Percentiles rank a stretch among this genome's conserved stretches.
These are phyloP conservation scores for Urosaurus nigricauda DNA, from an alignment of 2,797 vertebrate species.

Conservation along the genomic window DNA sequence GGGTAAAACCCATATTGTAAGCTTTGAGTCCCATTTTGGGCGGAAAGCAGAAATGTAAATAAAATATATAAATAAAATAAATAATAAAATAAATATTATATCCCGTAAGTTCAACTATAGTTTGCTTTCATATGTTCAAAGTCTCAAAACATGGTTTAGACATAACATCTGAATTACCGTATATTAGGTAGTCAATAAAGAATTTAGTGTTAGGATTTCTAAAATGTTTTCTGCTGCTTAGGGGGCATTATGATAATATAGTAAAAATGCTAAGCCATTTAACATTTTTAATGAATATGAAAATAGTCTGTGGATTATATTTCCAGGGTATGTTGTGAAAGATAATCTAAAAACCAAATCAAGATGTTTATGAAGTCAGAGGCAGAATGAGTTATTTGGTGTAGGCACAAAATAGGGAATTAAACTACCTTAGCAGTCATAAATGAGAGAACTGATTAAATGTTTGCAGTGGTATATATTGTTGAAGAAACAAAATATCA, in stretches of 20 bases:
- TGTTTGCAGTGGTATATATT: not conserved
- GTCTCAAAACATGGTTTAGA: not conserved
- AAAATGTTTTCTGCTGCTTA: not conserved
- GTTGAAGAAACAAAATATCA: conserved; percentile 54
- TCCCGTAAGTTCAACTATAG: too few species aligned
- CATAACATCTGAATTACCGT: not conserved
- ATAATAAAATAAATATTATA: not conserved
- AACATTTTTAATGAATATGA: conserved; percentile 32
- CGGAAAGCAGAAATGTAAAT: too few species aligned
- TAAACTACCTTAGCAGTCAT: conserved; percentile 22
- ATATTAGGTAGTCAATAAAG: not conserved
- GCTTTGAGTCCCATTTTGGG: too few species aligned
- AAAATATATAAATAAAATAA: too few species aligned
- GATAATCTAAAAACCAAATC: not conserved
- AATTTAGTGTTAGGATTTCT: conserved; percentile 19
- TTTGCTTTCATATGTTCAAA: not conserved
- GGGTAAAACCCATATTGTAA: not conserved
- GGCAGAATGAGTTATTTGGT: not conserved
- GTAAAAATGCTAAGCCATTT: not conserved
- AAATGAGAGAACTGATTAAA: not conserved
- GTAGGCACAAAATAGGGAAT: conserved; percentile 24
- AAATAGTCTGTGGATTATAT: not conserved
- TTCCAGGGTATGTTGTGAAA: not conserved
- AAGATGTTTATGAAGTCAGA: not conserved
- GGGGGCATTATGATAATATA: not conserved